These are phyloP conservation scores for Plebejus melissa DNA, from an alignment of 2,888 invertebrate genomes.

Conservation along the genomic window DNA sequence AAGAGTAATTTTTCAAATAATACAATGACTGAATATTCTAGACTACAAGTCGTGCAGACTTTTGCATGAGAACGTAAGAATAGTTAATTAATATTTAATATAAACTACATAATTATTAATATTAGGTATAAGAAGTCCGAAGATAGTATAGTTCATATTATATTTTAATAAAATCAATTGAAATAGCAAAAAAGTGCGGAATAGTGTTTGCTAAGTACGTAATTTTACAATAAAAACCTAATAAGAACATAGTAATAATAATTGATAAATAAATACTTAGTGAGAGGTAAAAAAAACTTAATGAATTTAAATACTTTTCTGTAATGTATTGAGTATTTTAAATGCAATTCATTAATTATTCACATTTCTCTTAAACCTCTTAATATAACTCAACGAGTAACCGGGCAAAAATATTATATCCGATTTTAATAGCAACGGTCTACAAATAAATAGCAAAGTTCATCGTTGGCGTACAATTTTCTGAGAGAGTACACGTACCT, in stretches of 20 bases:
- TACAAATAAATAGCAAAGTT: neutral
- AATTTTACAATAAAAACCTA: neutral
- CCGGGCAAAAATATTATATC: neutral
- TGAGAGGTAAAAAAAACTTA: too few relatives aligned
- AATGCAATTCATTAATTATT: neutral
- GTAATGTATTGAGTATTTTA: neutral
- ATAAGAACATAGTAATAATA: too few relatives aligned
- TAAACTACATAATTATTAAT: too few relatives aligned
- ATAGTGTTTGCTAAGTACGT: neutral
- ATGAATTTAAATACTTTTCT: too few relatives aligned
- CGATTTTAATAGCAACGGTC: neutral
- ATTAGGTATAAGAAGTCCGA: neutral
- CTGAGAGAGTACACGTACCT: too few relatives aligned
- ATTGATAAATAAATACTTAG: too few relatives aligned
- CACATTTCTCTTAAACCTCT: neutral
- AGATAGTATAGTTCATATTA: neutral
- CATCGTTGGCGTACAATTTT: neutral
- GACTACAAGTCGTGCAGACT: neutral
- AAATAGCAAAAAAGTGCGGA: neutral
- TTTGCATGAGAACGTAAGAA: neutral
- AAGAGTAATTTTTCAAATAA: neutral
- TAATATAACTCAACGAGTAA: neutral
- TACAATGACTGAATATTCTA: neutral
- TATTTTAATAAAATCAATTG: too few relatives aligned
- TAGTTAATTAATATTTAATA: neutral